Percentiles rank a stretch among this genome's conserved stretches.
Conservation (phyloP, 2,888 invertebrate genomes). For the Pseudococcus jackbeardsleyi region DNA sequence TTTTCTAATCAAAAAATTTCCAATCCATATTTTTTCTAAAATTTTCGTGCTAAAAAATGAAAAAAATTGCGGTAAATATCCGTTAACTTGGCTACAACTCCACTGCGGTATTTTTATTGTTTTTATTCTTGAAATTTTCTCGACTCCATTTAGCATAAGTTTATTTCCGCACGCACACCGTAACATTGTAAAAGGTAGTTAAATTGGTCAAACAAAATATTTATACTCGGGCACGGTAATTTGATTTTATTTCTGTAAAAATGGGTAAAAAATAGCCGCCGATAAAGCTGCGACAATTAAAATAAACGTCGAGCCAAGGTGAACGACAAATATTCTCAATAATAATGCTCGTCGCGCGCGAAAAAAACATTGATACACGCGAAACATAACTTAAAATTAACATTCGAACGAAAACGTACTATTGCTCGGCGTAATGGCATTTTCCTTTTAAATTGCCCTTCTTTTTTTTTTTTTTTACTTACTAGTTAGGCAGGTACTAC, state of each 20-base stretch:
- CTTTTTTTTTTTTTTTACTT: background rate
- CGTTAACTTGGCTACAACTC: no score
- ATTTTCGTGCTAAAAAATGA: no score
- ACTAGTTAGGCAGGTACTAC: background rate
- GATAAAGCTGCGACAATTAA: background rate
- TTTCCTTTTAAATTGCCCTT: background rate
- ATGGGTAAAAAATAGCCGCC: background rate
- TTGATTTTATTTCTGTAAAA: background rate
- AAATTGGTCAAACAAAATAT: background rate
- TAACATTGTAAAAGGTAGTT: background rate
- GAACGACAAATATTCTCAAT: conserved; percentile 19
- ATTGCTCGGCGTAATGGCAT: background rate
- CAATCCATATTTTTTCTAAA: no score
- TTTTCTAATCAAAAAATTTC: no score
- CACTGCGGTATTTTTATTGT: no score
- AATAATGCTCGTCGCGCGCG: background rate
- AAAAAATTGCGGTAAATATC: no score
- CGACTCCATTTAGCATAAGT: background rate
- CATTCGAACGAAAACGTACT: conserved; percentile 8
- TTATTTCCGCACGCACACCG: no score
- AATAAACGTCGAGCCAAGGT: conserved; percentile 2
- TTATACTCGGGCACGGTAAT: background rate
- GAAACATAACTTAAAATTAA: conserved; percentile 1
- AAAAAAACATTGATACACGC: conserved; percentile 23
- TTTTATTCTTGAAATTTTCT: background rate